Conservation (phyloP, 2,113 vertebrate species). For the Sakesphorus luctuosus region DNA sequence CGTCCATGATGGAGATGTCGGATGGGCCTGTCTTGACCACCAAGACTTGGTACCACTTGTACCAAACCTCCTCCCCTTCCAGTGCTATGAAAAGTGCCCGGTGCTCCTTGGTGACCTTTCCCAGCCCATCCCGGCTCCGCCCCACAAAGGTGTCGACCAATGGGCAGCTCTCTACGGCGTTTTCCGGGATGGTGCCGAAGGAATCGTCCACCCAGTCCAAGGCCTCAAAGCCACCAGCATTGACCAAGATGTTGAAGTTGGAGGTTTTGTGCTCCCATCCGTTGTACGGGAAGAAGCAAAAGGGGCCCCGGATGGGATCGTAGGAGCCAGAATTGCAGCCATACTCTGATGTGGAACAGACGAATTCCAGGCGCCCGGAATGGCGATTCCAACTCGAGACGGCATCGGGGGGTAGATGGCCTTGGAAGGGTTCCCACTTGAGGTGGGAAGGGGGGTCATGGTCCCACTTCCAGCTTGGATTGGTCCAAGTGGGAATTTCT, state of each 20-base stretch:
- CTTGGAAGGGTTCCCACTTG: background rate
- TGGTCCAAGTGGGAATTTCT: background rate
- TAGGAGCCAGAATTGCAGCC: background rate
- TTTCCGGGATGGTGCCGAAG: background rate
- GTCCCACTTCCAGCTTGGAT: background rate
- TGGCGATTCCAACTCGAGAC: background rate
- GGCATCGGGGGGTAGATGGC: background rate
- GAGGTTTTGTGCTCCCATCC: background rate
- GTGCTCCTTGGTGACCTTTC: background rate
- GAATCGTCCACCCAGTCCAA: background rate
- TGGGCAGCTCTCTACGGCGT: background rate
- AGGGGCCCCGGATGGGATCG: background rate
- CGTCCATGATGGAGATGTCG: accelerated
- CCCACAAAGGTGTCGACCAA: background rate
- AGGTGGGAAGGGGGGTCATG: background rate
- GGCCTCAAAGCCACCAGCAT: background rate
- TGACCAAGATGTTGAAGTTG: background rate
- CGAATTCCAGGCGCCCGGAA: background rate
- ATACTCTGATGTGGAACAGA: background rate
- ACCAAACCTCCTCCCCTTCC: background rate
- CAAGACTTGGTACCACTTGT: conserved; percentile 12
- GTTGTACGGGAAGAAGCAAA: background rate
- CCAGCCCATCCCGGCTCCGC: background rate
- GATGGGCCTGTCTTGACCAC: background rate
- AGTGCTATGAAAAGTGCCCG: background rate